Percentiles rank a stretch among this genome's conserved stretches.
These are phyloP conservation scores for Acrobasis repandana DNA, from an alignment of 2,888 invertebrate genomes.

Conservation along the genomic window DNA sequence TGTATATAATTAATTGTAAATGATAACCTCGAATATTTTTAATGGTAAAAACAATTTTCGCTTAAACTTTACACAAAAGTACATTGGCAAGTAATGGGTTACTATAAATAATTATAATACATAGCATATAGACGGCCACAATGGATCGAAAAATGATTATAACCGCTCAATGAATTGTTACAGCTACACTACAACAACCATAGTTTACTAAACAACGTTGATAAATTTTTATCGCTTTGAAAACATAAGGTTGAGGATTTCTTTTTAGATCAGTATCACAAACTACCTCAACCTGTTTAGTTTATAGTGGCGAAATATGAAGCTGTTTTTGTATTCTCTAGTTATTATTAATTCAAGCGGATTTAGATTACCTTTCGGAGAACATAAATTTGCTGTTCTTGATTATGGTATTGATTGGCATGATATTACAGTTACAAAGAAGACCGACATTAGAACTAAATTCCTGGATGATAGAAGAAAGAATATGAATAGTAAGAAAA, in stretches of 20 bases:
- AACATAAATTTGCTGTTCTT: slow-evolving; percentile 3
- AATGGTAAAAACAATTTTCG: too few relatives aligned
- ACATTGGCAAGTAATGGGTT: too few relatives aligned
- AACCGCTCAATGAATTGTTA: too few relatives aligned
- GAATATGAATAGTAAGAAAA: slow-evolving; percentile 30
- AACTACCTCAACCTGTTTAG: neutral
- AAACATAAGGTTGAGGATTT: neutral
- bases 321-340: neutral
- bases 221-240: neutral
- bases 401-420: slow-evolving; percentile 7
- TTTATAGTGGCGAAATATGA: neutral
- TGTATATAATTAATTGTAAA: too few relatives aligned
- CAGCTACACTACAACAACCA: too few relatives aligned
- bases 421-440: neutral
- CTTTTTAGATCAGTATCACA: neutral
- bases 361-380: neutral
- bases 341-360: neutral
- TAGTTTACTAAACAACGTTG: slow-evolving; percentile 1
- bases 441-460: slow-evolving; percentile 35
- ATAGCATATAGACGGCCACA: too few relatives aligned
- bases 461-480: slow-evolving; percentile 32
- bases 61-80: too few relatives aligned
- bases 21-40: too few relatives aligned
- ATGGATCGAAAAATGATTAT: too few relatives aligned
- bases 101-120: too few relatives aligned